Conservation (phyloP, 2,888 invertebrate species). For the Diachrysia chrysitis region DNA sequence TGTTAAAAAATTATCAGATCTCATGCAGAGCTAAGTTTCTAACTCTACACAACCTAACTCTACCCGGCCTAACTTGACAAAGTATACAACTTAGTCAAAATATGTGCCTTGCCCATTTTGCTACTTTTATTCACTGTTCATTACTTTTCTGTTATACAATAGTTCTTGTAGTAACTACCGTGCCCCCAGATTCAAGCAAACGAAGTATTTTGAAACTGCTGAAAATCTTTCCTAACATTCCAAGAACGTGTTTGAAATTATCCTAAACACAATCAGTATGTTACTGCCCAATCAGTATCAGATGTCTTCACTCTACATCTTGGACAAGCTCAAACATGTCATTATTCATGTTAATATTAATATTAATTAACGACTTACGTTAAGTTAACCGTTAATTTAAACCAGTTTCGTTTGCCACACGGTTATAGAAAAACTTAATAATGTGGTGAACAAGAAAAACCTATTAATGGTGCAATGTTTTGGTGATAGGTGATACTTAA, state of each 20-base stretch:
- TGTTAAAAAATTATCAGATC: too few species aligned
- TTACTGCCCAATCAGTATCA: conserved; percentile 2
- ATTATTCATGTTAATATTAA: conserved; percentile 57
- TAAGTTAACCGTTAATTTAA: conserved; percentile 55
- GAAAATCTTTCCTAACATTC: conserved; percentile 8
- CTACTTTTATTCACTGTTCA: too few species aligned
- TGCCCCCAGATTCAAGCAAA: too few species aligned
- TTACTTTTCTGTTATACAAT: too few species aligned
- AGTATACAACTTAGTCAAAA: too few species aligned
- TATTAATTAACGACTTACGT: conserved; percentile 59
- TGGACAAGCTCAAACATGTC: conserved; percentile 22
- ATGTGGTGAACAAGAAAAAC: conserved; percentile 50
- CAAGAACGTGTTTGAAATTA: conserved; percentile 15
- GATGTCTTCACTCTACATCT: conserved; percentile 2
- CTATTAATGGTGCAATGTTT: conserved; percentile 38
- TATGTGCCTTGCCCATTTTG: too few species aligned
- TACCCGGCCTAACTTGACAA: too few species aligned
- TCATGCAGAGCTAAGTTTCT: too few species aligned
- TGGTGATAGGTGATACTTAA: conserved; percentile 12
- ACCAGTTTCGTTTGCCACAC: conserved; percentile 64
- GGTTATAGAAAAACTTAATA: conserved; percentile 46
- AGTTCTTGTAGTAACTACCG: too few species aligned
- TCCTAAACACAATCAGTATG: conserved; percentile 24
- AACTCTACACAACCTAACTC: too few species aligned
- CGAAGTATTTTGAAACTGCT: too few species aligned